A percentile compares a stretch with the other conserved stretches of the same genome.
phyloP scores from a whole-genome alignment of 2,888 invertebrate genomes.

The Himalopsyche anomala region DNA sequence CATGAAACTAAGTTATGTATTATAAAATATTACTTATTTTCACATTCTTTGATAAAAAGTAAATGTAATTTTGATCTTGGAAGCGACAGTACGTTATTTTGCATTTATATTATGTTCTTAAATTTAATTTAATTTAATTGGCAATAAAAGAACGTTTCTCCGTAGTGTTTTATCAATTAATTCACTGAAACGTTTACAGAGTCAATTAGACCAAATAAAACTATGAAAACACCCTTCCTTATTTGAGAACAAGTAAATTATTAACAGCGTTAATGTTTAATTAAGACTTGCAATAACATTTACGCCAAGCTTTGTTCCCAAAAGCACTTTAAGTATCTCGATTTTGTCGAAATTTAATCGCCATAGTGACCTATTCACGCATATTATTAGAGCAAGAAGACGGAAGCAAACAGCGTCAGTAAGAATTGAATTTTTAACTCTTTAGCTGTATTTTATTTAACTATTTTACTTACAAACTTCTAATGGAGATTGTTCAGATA shows the following conservation, averaged over 20 bases:
- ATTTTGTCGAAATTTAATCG: neutral
- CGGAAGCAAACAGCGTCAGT: neutral
- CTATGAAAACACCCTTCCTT: neutral
- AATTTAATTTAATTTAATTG: no score
- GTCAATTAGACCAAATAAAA: neutral
- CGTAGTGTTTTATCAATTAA: neutral
- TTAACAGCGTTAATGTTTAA: conserved; percentile 3
- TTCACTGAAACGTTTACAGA: neutral
- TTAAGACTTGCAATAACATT: conserved; percentile 11
- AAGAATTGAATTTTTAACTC: neutral
- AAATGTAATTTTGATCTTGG: no score
- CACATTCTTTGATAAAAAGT: no score
- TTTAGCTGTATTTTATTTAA: neutral
- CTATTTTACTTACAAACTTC: no score
- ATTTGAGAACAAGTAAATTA: conserved; percentile 1
- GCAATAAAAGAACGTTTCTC: neutral
- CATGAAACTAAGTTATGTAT: no score
- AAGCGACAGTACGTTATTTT: no score
- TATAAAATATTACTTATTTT: no score
- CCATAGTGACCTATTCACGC: neutral
- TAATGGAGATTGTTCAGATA: no score
- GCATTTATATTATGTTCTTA: no score
- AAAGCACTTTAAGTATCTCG: neutral
- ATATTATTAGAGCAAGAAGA: neutral
- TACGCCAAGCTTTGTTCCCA: neutral